Evolutionary conservation across 2,888 invertebrate species (phyloP).

Genomic region (Cerastis rubricosa): DNA sequence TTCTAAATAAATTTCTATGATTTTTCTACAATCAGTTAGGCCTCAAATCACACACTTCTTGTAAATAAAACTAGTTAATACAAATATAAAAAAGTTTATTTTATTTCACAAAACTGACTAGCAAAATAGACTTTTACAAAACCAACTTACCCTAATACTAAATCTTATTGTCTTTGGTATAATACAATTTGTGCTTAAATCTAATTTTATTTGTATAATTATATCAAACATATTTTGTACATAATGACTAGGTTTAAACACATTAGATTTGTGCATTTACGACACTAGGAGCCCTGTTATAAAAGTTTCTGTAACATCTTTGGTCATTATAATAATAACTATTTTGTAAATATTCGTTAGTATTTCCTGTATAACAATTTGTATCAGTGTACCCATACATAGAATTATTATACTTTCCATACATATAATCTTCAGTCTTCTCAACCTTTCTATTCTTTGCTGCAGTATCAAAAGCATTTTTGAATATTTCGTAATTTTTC

Average conservation of each 20-base stretch:
- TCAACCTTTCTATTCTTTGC: conserved; percentile 80
- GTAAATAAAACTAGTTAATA: conserved; percentile 55
- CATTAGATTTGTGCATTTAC: conserved; percentile 85
- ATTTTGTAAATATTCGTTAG: conserved; percentile 77
- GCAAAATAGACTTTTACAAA: conserved; percentile 79
- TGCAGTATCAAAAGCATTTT: conserved; percentile 90
- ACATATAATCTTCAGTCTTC: conserved; percentile 77
- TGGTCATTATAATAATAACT: conserved; percentile 84
- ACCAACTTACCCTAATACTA: conserved; percentile 68
- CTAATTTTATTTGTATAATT: conserved; percentile 59
- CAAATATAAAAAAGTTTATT: conserved; percentile 74
- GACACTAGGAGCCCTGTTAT: conserved; percentile 79
- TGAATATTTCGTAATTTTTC: conserved; percentile 91
- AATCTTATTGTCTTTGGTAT: conserved; percentile 79
- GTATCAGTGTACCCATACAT: conserved; percentile 79
- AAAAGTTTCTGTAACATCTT: conserved; percentile 84
- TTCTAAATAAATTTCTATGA: background rate
- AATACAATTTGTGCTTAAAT: conserved; percentile 54
- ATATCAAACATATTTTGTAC: conserved; percentile 65
- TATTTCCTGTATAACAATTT: conserved; percentile 76
- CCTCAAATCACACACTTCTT: background rate
- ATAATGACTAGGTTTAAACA: conserved; percentile 67
- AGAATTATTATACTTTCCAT: conserved; percentile 75
- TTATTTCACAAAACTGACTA: conserved; percentile 82
- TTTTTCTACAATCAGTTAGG: background rate